phyloP scores from a whole-genome alignment of 2,797 vertebrate species.

The Acrocephalus scirpaceus region DNA sequence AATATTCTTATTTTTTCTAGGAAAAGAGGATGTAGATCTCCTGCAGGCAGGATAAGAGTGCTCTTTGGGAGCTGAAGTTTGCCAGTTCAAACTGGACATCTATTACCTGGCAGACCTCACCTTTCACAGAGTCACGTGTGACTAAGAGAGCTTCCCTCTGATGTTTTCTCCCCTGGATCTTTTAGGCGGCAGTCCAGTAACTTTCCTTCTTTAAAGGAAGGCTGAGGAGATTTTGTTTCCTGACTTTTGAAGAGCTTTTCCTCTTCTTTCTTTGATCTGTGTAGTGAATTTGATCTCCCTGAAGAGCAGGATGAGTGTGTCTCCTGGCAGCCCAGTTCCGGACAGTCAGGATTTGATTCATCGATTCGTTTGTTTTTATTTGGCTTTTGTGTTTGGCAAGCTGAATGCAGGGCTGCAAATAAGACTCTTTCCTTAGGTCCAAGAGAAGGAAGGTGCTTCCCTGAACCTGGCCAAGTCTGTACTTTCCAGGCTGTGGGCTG shows the following conservation, averaged over 20 bases:
- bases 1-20: neutral
- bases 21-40: neutral
- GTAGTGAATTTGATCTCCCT: constrained; percentile 66
- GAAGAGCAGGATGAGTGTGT: constrained; percentile 55
- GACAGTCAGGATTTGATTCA: constrained; percentile 56
- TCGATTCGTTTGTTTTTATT: constrained; percentile 52
- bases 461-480: neutral
- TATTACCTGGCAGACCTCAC: constrained; percentile 45
- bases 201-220: constrained; percentile 69
- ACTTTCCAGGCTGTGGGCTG: neutral
- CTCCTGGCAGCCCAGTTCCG: neutral
- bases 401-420: neutral
- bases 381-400: constrained; percentile 26
- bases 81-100: neutral
- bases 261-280: constrained; percentile 65
- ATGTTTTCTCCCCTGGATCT: constrained; percentile 59
- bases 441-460: constrained; percentile 13
- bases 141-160: constrained; percentile 31
- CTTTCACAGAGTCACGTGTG: neutral
- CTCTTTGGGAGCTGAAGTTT: neutral
- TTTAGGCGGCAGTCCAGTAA: constrained; percentile 64
- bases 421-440: neutral
- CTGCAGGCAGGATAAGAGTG: neutral
- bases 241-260: constrained; percentile 68
- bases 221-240: constrained; percentile 63